Conservation (phyloP, 2,797 vertebrate species). For the Tenualosa ilisha region DNA sequence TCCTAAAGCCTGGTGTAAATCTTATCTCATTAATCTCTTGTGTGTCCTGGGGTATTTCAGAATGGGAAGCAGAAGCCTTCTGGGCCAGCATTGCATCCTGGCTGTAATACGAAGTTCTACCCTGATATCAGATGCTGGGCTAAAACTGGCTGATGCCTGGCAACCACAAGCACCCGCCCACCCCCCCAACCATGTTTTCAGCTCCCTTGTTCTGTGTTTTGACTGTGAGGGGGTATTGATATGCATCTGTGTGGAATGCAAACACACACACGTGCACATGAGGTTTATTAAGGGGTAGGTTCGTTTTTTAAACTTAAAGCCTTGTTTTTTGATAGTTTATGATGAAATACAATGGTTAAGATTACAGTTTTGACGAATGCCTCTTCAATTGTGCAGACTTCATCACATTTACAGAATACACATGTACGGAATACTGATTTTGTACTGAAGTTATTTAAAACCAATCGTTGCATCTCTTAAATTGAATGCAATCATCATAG, state of each 20-base stretch:
- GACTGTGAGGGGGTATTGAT: background rate
- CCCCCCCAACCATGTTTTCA: background rate
- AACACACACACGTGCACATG: constrained; percentile 25
- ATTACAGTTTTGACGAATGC: too few species aligned
- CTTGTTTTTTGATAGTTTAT: too few species aligned
- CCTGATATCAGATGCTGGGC: background rate
- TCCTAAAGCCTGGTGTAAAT: constrained; percentile 40
- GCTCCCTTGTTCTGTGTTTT: background rate
- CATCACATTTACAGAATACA: background rate
- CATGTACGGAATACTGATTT: too few species aligned
- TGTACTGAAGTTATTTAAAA: too few species aligned
- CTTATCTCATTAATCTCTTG: constrained; percentile 40
- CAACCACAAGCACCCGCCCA: background rate
- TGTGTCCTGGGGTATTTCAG: constrained; percentile 38
- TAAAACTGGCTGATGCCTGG: constrained; percentile 1
- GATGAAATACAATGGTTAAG: too few species aligned
- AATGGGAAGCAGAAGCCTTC: constrained; percentile 14
- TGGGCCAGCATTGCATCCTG: constrained; percentile 17
- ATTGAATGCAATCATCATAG: background rate
- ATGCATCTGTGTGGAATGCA: constrained; percentile 25
- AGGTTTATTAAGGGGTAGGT: too few species aligned
- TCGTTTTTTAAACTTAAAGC: too few species aligned
- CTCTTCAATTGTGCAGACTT: background rate
- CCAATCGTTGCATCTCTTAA: background rate
- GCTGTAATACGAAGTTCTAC: background rate